Conservation (phyloP, 1,140 invertebrate genomes). For the Arctopsyche grandis region DNA sequence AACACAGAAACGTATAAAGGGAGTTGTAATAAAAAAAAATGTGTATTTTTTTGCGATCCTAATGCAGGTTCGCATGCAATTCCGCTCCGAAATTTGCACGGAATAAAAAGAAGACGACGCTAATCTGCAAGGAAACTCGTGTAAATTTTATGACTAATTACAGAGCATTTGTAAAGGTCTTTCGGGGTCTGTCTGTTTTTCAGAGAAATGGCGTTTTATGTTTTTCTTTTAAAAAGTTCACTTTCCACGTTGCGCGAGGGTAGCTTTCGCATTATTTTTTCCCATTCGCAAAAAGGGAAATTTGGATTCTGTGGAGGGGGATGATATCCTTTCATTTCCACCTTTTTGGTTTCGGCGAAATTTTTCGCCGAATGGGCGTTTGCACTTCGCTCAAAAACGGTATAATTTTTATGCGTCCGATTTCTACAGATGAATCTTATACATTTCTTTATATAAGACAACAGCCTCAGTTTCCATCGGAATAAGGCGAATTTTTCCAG, state of each 20-base stretch:
- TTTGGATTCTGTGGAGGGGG: not conserved
- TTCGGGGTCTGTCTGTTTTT: not conserved
- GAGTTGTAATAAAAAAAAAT: not conserved
- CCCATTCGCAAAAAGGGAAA: not conserved
- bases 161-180: not conserved
- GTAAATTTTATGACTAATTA: slow-evolving; percentile 33
- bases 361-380: not conserved
- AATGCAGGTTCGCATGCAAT: no score
- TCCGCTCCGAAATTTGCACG: no score
- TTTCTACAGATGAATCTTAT: not conserved
- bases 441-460: not conserved
- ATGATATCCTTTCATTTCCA: not conserved
- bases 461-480: no score
- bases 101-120: no score
- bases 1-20: not conserved
- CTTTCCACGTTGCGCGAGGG: not conserved
- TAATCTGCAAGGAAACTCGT: not conserved
- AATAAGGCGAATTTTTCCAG: no score
- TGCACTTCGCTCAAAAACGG: slow-evolving; percentile 5
- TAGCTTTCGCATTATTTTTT: slow-evolving; percentile 11
- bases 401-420: not conserved
- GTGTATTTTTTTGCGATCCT: no score
- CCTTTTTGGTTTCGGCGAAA: not conserved
- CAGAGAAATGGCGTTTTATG: slow-evolving; percentile 20
- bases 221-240: slow-evolving; percentile 34